Base-by-base conservation (phyloP, 2,113 vertebrate genomes). In the Acrocephalus kingi region DNA sequence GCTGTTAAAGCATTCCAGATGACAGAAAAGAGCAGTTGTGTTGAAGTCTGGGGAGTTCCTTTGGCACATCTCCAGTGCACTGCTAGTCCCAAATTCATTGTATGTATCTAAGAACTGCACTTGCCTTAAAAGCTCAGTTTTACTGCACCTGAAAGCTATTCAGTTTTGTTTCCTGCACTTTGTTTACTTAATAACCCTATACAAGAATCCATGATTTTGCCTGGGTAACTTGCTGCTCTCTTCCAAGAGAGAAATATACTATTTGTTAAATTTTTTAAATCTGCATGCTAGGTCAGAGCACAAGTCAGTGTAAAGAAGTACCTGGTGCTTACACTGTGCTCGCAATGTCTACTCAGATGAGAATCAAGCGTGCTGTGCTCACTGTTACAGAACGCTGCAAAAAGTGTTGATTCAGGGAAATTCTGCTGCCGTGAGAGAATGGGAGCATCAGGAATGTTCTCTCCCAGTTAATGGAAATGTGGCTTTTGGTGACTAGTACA, bases 351-450 rank as follows among this genome's bases (percentile, higher is more conserved):
- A 73, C 69, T 89, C 41, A 17, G 54, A 58, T 81, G 25, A 56
- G 77, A 80, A 35, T 73, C 41, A 72, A 46, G 46, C 3, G 0
- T 51, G 64, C 52, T 84, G 75, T 63, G 55, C 49, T 73, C 46
- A 37, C 78, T 78, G 88, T 93, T 93, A 92, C 48, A 46, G 91
- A 95, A 90, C 76, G 48, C 58, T 22, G 24, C 52, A 67, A 77
- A 77, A 94, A 95, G 62, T 93, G 92, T 88, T 0, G 7, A 89
- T 87, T 93, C 94, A 73, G 92, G 92, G 85, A 89, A 96, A 84
- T 93, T 75, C 61, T 68, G 49, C 73, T 94, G 92, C 83, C 0
- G 0, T 84, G 90, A 89, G 79, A 61, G 92, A 90, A 54, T 1
- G 0, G 49, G 84, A 92, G 28, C 68, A 84, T 67, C 49, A 7